A percentile compares a stretch with the other conserved stretches of the same genome.
Conservation (phyloP, 2,113 vertebrate species). For the Mungos mungo region DNA sequence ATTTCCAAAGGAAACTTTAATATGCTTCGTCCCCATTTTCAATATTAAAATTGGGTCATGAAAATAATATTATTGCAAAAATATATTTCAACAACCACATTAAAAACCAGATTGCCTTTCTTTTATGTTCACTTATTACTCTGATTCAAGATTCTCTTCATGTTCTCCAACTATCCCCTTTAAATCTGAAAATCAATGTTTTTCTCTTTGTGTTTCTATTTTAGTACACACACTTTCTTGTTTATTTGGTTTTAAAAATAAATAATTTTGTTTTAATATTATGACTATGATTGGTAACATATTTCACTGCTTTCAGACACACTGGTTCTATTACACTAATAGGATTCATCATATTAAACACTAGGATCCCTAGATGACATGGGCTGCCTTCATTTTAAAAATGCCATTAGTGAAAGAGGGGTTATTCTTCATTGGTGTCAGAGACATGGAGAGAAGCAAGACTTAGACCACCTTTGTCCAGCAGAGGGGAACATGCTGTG, state of each 20-base stretch:
- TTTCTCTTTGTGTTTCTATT: not conserved
- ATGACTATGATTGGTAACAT: not conserved
- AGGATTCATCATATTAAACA: constrained; percentile 23
- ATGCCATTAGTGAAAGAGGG: not conserved
- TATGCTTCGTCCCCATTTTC: not conserved
- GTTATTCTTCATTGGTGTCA: not conserved
- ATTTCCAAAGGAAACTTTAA: not conserved
- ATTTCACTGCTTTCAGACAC: constrained; percentile 20
- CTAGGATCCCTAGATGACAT: not conserved
- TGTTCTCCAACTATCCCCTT: not conserved
- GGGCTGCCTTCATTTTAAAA: not conserved
- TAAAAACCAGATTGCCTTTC: not conserved
- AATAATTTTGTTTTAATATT: constrained; percentile 2
- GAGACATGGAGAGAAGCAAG: not conserved
- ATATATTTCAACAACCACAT: not conserved
- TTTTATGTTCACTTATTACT: not conserved
- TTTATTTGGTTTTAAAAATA: constrained; percentile 10
- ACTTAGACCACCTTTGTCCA: not conserved
- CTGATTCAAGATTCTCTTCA: not conserved
- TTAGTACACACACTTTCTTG: not conserved
- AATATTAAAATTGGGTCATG: not conserved
- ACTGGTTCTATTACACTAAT: not conserved
- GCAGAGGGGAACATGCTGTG: not conserved
- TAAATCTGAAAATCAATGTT: not conserved
- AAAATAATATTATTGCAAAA: constrained; percentile 35